phyloP scores from a whole-genome alignment of 2,113 vertebrate species.

The Ammospiza nelsoni region DNA sequence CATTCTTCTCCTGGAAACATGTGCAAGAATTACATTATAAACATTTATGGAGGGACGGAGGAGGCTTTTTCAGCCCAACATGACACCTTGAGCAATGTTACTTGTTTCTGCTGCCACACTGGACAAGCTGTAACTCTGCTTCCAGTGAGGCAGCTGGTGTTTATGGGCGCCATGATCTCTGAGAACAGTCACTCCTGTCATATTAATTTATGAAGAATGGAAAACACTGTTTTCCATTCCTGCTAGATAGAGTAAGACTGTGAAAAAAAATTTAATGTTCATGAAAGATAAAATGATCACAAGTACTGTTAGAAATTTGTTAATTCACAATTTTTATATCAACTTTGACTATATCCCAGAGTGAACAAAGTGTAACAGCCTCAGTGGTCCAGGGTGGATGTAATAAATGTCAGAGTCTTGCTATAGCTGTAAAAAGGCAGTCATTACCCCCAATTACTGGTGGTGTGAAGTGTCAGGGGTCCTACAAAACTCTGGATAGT shows the following conservation, averaged over 20 bases:
- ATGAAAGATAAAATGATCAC: neutral
- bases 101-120: neutral
- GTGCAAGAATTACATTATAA: neutral
- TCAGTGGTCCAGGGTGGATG: accelerated
- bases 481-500: neutral
- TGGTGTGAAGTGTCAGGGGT: neutral
- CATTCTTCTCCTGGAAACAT: neutral
- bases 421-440: neutral
- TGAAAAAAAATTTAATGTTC: neutral
- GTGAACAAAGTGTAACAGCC: neutral
- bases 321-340: neutral
- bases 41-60: neutral
- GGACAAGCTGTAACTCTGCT: neutral
- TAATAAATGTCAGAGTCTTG: neutral
- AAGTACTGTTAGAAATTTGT: neutral
- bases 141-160: neutral
- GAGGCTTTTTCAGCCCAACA: neutral
- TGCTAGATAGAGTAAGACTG: no score
- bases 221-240: no score
- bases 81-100: neutral
- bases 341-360: neutral
- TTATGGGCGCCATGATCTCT: neutral
- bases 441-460: neutral
- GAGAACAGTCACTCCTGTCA: neutral
- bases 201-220: neutral